These are phyloP conservation scores for Ameiurus melas DNA, from an alignment of 2,113 vertebrate genomes.

Conservation along the genomic window DNA sequence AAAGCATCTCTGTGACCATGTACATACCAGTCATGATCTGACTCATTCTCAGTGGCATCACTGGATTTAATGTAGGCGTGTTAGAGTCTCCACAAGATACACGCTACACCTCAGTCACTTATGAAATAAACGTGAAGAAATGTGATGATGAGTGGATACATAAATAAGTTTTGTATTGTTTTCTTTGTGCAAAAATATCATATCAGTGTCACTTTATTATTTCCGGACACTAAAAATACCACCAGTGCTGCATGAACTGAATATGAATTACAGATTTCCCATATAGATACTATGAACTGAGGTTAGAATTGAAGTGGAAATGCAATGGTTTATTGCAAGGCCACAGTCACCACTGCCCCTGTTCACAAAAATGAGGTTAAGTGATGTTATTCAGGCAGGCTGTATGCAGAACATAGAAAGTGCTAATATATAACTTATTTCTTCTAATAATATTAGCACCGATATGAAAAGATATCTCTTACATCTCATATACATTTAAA, in stretches of 20 bases:
- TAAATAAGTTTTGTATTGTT: no score
- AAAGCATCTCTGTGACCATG: not conserved
- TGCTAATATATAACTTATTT: not conserved
- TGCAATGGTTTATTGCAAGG: not conserved
- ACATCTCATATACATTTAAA: not conserved
- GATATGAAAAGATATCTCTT: not conserved
- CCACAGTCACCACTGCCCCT: not conserved
- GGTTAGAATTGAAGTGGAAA: no score
- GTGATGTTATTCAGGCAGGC: not conserved
- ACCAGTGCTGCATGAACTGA: not conserved
- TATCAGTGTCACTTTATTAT: not conserved
- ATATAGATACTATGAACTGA: not conserved
- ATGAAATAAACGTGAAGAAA: not conserved
- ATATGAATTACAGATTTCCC: not conserved
- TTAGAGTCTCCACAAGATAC: not conserved
- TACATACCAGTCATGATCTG: not conserved
- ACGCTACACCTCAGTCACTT: not conserved
- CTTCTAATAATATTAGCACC: not conserved
- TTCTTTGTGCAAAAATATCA: no score
- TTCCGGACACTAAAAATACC: not conserved
- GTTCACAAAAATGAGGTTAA: not conserved
- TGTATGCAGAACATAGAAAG: not conserved
- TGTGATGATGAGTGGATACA: not conserved
- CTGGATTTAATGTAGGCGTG: not conserved
- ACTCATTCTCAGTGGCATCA: not conserved